phyloP scores from a whole-genome alignment of 2,888 invertebrate species.

The Agrochola lota region DNA sequence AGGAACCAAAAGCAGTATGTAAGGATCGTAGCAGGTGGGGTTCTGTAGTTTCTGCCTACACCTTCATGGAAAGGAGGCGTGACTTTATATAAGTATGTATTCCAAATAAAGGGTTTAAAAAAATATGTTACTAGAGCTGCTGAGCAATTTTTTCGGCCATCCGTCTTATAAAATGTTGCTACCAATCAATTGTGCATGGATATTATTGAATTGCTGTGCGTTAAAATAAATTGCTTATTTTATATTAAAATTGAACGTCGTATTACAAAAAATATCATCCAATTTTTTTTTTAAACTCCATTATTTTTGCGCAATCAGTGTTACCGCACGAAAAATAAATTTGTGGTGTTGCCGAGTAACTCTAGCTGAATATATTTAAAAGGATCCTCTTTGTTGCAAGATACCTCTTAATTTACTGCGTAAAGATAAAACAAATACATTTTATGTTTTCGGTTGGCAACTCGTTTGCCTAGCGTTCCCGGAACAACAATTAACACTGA shows the following conservation, averaged over 20 bases:
- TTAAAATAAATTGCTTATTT: not conserved
- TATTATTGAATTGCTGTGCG: not conserved
- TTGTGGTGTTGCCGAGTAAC: constrained; percentile 17
- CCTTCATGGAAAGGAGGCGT: not conserved
- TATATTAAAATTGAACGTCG: not conserved
- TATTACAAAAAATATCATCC: not conserved
- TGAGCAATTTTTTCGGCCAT: not conserved
- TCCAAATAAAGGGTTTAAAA: not conserved
- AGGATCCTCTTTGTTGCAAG: constrained; percentile 23
- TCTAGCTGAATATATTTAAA: constrained; percentile 14
- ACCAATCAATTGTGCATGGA: not conserved
- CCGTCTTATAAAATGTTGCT: not conserved
- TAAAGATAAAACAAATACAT: constrained; percentile 52
- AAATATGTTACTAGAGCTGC: not conserved
- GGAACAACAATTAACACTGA: constrained; percentile 54
- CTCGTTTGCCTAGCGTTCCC: constrained; percentile 38
- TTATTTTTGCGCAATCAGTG: not conserved
- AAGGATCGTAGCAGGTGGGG: not conserved
- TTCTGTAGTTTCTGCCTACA: not conserved
- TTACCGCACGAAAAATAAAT: constrained; percentile 26
- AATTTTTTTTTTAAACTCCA: not conserved
- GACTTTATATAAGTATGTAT: not conserved
- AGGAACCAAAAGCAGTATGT: not conserved
- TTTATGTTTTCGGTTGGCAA: constrained; percentile 48
- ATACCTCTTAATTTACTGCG: constrained; percentile 54